Evolutionary conservation across 2,888 invertebrate species (phyloP).

Genomic region (Adela reaumurella): DNA sequence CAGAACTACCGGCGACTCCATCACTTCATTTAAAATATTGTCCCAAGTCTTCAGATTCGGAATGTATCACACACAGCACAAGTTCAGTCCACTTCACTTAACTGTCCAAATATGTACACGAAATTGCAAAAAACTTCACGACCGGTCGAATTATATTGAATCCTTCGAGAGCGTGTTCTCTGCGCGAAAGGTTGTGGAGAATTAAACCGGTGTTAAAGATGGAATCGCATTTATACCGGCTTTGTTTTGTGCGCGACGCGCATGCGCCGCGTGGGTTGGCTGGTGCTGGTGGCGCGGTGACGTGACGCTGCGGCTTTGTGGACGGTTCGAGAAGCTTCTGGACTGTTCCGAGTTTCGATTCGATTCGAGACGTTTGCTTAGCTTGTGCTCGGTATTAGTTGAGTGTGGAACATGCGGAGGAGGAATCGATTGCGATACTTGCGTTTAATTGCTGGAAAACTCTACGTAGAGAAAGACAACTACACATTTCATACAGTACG

Average conservation of each 20-base stretch:
- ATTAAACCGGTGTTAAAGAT: background rate
- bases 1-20: conserved; percentile 61
- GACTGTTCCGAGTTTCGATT: no score
- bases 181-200: background rate
- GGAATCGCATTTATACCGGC: background rate
- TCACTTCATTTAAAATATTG: conserved; percentile 19
- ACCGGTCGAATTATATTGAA: no score
- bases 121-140: no score
- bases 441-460: no score
- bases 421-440: no score
- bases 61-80: background rate
- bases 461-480: no score
- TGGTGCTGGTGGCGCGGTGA: background rate
- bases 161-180: background rate
- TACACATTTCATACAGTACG: no score
- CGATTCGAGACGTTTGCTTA: no score
- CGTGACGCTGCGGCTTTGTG: background rate
- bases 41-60: background rate
- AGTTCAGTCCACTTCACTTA: background rate
- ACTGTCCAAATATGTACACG: background rate
- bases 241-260: background rate
- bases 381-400: no score
- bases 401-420: no score
- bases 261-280: background rate
- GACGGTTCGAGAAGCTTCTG: conserved; percentile 21